Base-by-base conservation (phyloP, 2,113 vertebrate genomes). In the Pachypanchax playfairii region DNA sequence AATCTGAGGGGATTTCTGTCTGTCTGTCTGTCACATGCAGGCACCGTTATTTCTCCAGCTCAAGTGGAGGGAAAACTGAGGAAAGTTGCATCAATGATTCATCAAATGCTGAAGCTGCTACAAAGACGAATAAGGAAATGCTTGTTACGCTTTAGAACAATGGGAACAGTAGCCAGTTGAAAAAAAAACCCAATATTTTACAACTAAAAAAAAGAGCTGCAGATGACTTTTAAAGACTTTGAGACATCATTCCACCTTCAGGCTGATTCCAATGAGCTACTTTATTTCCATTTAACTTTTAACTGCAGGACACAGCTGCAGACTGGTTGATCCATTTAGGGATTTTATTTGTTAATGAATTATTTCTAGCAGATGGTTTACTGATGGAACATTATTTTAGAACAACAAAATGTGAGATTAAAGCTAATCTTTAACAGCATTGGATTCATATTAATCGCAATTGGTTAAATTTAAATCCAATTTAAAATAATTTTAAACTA, bases 171-270 rank as follows among this genome's bases (percentile, higher is more conserved):
- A 25, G 29, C 44, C 41, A 20, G 6, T 28, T 48, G 5, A 15
- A 69, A 39, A 38, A 42, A 21, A 44, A 44, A 46, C n/a, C 12
- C 18, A 12, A 6, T 36, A 17, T 44, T 51, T n/a, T 35, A 22
- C 21, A 12, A 15, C 1, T n/a, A n/a, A n/a, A n/a, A n/a, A n/a
- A n/a, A n/a, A n/a, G n/a, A 4, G 12, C 26, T 62, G 14, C 21
- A 60, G 11, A 52, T 20, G 11, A 31, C 51, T 55, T 71, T 71
- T 29, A 48, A 47, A 48, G 9, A 29, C 5, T 57, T 51, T 20
- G 28, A 44, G 17, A 71, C 29, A 21, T 48, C 9, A 14, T 36
- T 14, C 21, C 18, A 20, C 2, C 31, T 35, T 15, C 14, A 15
- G 31, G 47, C 24, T 50, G 14, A 42, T 13, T 15, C n/a, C 52